A percentile compares a stretch with the other conserved stretches of the same genome.
Evolutionary conservation across 2,113 vertebrate genomes (phyloP).

Genomic region (Crypturellus undulatus): DNA sequence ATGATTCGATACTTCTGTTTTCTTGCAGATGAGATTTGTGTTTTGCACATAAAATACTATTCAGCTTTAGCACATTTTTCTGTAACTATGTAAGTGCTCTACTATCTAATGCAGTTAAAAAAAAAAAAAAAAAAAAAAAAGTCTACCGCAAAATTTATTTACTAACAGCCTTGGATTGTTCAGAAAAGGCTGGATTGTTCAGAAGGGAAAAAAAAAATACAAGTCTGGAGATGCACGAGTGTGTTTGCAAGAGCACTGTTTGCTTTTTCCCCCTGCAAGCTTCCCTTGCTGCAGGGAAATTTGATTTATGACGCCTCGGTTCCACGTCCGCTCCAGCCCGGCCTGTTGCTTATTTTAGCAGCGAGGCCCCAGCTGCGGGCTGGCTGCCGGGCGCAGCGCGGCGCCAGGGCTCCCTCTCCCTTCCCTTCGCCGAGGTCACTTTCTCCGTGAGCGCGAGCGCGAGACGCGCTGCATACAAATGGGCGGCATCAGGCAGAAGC

Average conservation of each 20-base stretch:
- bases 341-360: conserved; percentile 72
- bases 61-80: conserved; percentile 49
- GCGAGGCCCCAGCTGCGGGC: conserved; percentile 8
- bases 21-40: conserved; percentile 35
- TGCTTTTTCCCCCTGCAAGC: conserved; percentile 41
- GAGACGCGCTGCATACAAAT: conserved; percentile 66
- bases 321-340: conserved; percentile 52
- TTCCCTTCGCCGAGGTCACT: conserved; percentile 56
- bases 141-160: conserved; percentile 35
- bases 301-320: conserved; percentile 69
- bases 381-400: conserved; percentile 48
- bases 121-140: no score
- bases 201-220: not conserved
- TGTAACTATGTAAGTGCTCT: conserved; percentile 17
- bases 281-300: conserved; percentile 52
- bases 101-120: not conserved
- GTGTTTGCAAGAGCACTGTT: conserved; percentile 38
- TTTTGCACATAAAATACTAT: conserved; percentile 24
- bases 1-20: conserved; percentile 12
- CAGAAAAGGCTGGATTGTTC: not conserved
- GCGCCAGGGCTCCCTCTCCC: conserved; percentile 26
- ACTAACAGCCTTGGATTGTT: conserved; percentile 14
- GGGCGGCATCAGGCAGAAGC: conserved; percentile 7
- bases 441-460: not conserved
- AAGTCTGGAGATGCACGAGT: conserved; percentile 49